These are phyloP conservation scores for Acrossocheilus fasciatus DNA, from an alignment of 2,797 vertebrate species.

Conservation along the genomic window DNA sequence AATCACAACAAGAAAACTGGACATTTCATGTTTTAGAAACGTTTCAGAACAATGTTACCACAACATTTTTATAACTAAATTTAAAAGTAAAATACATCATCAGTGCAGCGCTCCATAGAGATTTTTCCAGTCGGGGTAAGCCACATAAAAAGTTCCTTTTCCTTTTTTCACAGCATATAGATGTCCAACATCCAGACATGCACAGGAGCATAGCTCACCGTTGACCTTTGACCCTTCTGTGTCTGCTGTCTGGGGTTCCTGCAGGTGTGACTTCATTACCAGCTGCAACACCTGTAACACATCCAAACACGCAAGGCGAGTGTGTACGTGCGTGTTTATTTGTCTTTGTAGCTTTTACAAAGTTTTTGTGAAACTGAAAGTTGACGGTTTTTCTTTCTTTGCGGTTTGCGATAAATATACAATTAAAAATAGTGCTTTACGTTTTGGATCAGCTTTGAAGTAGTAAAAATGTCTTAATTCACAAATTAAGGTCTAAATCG, in stretches of 20 bases:
- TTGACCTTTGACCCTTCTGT: constrained; percentile 42
- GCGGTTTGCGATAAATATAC: neutral
- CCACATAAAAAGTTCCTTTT: neutral
- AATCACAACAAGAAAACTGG: too few species aligned
- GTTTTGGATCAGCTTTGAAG: too few species aligned
- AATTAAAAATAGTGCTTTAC: neutral
- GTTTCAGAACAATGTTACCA: too few species aligned
- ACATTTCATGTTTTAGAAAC: too few species aligned
- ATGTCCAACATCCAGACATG: neutral
- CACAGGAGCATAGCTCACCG: neutral
- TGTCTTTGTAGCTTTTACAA: neutral
- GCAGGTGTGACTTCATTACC: constrained; percentile 39
- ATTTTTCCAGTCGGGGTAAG: too few species aligned
- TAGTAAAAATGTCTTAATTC: too few species aligned
- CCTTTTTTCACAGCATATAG: neutral
- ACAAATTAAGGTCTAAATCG: too few species aligned
- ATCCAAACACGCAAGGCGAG: constrained; percentile 2
- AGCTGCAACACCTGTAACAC: constrained; percentile 13
- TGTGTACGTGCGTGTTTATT: neutral
- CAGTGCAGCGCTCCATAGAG: neutral
- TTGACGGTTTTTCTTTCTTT: neutral
- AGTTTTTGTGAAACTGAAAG: neutral
- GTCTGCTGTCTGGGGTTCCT: constrained; percentile 9
- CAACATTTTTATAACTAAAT: neutral
- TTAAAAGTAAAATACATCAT: neutral